Evolutionary conservation across 2,797 vertebrate genomes (phyloP).

Genomic region (Parauchenoglanis punctatus): DNA sequence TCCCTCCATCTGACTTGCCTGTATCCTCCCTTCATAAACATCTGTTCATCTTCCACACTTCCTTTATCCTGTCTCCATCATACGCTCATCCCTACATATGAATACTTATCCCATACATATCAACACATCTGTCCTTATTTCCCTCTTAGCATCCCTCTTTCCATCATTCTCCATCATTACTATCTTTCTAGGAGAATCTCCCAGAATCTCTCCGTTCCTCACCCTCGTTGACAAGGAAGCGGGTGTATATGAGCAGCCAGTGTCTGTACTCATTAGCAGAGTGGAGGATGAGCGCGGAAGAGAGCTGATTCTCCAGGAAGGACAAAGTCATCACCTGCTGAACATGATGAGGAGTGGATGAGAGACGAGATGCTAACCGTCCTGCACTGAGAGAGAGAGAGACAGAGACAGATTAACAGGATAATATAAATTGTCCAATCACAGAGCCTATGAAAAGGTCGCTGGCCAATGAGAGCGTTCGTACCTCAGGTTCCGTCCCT

Average conservation of each 20-base stretch:
- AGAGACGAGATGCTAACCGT: slow-evolving; percentile 89
- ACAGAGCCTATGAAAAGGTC: background rate
- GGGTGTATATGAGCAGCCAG: slow-evolving; percentile 96
- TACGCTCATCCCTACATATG: background rate
- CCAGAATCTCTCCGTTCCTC: slow-evolving; percentile 43
- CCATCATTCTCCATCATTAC: background rate
- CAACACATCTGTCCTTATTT: background rate
- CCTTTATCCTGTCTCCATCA: background rate
- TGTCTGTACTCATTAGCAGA: slow-evolving; percentile 91
- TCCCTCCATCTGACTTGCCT: background rate
- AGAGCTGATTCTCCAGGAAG: slow-evolving; percentile 95
- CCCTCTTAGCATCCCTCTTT: background rate
- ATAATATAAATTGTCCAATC: background rate
- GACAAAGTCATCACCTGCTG: slow-evolving; percentile 94
- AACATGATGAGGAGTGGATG: slow-evolving; percentile 90
- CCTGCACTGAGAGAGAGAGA: slow-evolving; percentile 79
- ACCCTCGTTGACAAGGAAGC: slow-evolving; percentile 98
- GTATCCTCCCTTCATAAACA: background rate
- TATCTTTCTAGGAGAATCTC: background rate
- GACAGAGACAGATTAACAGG: background rate
- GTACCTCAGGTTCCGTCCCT: slow-evolving; percentile 92
- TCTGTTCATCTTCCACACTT: background rate
- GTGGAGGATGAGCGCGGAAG: slow-evolving; percentile 84
- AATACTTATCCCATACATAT: background rate
- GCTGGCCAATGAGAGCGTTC: slow-evolving; percentile 40